Conservation (phyloP, 1,140 invertebrate species). For the Cydia amplana region DNA sequence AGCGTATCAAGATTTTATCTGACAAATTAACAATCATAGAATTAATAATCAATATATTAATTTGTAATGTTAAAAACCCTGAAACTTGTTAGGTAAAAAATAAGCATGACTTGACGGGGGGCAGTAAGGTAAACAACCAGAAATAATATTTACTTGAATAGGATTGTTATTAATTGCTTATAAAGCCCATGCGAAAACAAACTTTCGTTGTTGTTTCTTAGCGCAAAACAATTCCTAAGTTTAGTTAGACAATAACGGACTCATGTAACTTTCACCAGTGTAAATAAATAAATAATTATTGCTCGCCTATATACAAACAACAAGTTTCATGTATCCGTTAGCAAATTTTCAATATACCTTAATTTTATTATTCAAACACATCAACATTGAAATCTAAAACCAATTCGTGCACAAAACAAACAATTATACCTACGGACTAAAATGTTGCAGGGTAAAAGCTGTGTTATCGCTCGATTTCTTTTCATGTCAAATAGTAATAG, state of each 20-base stretch:
- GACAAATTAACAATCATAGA: too few species aligned
- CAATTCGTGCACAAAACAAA: too few species aligned
- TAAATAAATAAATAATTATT: background rate
- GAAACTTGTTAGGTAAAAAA: too few species aligned
- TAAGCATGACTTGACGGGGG: too few species aligned
- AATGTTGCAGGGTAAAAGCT: constrained; percentile 35
- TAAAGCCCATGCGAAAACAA: background rate
- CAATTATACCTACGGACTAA: constrained; percentile 32
- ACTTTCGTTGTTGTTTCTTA: background rate
- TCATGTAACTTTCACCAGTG: background rate
- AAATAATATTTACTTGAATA: too few species aligned
- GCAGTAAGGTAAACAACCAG: too few species aligned
- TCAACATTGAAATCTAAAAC: background rate
- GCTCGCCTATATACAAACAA: background rate
- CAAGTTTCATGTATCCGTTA: background rate
- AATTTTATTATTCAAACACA: background rate
- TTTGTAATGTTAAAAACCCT: too few species aligned
- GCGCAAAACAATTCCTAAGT: background rate
- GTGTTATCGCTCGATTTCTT: constrained; percentile 48
- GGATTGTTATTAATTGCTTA: background rate
- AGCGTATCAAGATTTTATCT: too few species aligned
- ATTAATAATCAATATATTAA: too few species aligned
- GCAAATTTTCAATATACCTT: background rate
- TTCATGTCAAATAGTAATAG: constrained; percentile 65
- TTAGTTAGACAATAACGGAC: background rate